Evolutionary conservation across 2,888 invertebrate species (phyloP), one percentile per base, ranked within the genome.

Genomic region (Volucella zonaria): DNA sequence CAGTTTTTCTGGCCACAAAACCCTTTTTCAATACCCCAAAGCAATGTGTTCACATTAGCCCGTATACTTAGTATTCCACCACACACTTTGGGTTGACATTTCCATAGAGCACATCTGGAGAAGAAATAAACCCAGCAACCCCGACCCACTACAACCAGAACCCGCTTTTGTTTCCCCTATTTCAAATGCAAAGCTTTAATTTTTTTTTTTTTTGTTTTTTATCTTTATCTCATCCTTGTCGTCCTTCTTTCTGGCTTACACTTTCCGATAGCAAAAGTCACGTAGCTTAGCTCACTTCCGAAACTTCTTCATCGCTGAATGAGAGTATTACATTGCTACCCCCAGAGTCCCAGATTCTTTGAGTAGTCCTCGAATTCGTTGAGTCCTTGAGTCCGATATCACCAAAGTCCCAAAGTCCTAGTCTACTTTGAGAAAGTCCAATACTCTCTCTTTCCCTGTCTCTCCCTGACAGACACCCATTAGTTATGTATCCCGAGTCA

Each of bases 401-500:
- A 76, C 43, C 40, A 64, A 45, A 40, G 31, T 31, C 40, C 45
- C 45, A 40, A 51, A 74, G 64, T 56, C 59, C 38, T 40, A 15
- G 47, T 45, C 64, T 51, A 47, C 47, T 70, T 31, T 67, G 47
- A 51, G 49, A 1, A 23, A 40, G 54, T 47, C 71, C 49, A 61
- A 76, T 31, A 6, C 6, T 31, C 31, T 31, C 31, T 31, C 31
- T 6, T 31, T 31, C 31, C 43, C 4, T 14, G 59, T 45, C 38
- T 75, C 66, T 76, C 70, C 23, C 61, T 71, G 75, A 83, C 75
- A 79, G 83, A 59, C 68, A 75, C 51, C 75, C 83, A 83, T 83
- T 83, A 83, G 83, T 79, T 83, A 83, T 79, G 80, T 80, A 83
- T 83, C 66, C 67, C 66, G 66, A 70, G 66, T 83, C 75, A 83